These are phyloP conservation scores for Euphonia xanthogaster DNA, from an alignment of 2,797 vertebrate genomes.

Conservation along the genomic window DNA sequence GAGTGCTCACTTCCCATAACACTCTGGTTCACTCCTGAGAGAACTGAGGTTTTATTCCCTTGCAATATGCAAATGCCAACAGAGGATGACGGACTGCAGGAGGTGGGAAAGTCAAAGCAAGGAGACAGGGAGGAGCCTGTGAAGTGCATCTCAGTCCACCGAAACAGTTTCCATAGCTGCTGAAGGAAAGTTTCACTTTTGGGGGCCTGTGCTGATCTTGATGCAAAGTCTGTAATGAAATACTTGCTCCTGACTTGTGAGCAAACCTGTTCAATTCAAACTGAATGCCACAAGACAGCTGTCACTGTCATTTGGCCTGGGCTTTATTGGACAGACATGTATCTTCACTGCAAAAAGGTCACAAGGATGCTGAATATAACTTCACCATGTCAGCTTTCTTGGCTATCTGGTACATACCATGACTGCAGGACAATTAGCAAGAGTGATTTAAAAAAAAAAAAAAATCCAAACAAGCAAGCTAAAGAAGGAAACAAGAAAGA, in stretches of 20 bases:
- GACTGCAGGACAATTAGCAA: slow-evolving; percentile 60
- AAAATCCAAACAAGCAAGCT: not conserved
- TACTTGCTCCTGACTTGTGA: slow-evolving; percentile 68
- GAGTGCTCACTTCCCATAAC: slow-evolving; percentile 85
- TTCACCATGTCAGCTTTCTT: slow-evolving; percentile 69
- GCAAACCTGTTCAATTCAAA: slow-evolving; percentile 77
- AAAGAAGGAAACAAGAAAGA: not conserved
- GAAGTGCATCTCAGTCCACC: slow-evolving; percentile 26
- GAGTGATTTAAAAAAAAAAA: not conserved
- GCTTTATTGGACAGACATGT: slow-evolving; percentile 80
- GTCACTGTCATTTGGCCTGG: slow-evolving; percentile 85
- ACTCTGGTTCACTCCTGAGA: not conserved
- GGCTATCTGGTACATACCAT: slow-evolving; percentile 55
- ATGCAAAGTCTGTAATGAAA: slow-evolving; percentile 71
- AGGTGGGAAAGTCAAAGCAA: slow-evolving; percentile 14
- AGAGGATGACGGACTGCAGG: not conserved
- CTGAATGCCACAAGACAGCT: slow-evolving; percentile 84
- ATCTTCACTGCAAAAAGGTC: slow-evolving; percentile 71
- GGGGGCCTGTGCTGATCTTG: slow-evolving; percentile 52
- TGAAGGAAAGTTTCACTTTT: slow-evolving; percentile 19
- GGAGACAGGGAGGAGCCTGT: slow-evolving; percentile 43
- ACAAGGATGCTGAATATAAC: slow-evolving; percentile 69
- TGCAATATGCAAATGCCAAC: not conserved
- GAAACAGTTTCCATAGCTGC: not conserved
- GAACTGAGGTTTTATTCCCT: slow-evolving; percentile 13